Base-by-base conservation (phyloP, 2,797 vertebrate genomes). In the Myripristis murdjan region DNA sequence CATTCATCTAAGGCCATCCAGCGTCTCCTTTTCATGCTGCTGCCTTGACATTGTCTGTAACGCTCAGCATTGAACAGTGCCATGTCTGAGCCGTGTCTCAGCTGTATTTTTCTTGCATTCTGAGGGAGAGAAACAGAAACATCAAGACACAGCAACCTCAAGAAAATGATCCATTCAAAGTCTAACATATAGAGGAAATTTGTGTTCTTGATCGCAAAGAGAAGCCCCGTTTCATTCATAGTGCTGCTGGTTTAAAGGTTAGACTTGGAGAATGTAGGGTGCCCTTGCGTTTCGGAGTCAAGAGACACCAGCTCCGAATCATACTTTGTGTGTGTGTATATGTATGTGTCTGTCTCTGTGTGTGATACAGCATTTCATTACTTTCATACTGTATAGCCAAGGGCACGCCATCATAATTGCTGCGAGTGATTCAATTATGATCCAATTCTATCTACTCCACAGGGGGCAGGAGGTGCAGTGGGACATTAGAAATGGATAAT, bases 341-440 rank as follows among this genome's bases (percentile, higher is more conserved):
- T 37, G 60, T 46, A 22, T 73, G 73, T 58, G 41, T 66, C 60
- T 74, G 66, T 53, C 55, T 28, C 33, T 9, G 51, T 62, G 60
- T 61, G 73, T 63, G 78, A 47, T 63, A 46, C 61, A 33, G 68
- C 58, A 55, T 79, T 65, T 64, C 68, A 60, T 35, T 61, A 66
- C 64, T 33, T 62, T 81, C 82, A 63, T 76, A 64, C 80, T 74
- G 71, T 66, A 77, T 49, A 69, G 88, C 86, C 87, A 87, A 87
- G 89, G 90, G 81, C 88, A 79, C 24, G 74, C 54, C 82, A 69
- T 85, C 68, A 64, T 91, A 91, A 91, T 88, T 86, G 84, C 89
- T 84, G 67, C 31, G 1, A 88, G 90, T 88, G 83, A 87, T 91
- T 90, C 87, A 88, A 86, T 92, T 92, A 89, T 87, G 85, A 87